Conservation (phyloP, 2,888 invertebrate species). For the Plagodis dolabraria region DNA sequence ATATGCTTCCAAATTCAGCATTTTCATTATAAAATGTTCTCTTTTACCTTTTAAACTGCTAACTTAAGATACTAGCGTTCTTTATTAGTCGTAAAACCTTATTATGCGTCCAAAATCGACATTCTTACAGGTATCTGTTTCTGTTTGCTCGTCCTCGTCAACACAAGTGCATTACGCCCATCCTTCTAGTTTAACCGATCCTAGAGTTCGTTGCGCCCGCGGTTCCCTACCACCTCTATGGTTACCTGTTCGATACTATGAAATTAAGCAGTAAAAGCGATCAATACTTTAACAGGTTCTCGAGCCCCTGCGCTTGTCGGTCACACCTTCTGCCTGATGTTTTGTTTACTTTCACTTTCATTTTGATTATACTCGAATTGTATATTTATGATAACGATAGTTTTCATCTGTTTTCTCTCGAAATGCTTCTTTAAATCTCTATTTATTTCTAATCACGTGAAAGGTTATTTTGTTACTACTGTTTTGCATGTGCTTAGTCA, state of each 20-base stretch:
- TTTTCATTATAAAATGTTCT: too few relatives aligned
- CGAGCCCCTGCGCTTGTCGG: constrained; percentile 38
- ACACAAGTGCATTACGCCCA: constrained; percentile 73
- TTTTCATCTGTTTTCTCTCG: neutral
- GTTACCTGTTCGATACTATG: constrained; percentile 45
- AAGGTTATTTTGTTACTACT: neutral
- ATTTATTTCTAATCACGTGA: neutral
- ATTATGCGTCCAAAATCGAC: constrained; percentile 53
- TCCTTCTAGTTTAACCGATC: constrained; percentile 46
- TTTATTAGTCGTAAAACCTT: constrained; percentile 37
- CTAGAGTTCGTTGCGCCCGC: constrained; percentile 59
- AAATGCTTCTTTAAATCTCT: neutral
- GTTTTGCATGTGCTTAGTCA: constrained; percentile 1
- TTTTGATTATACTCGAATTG: constrained; percentile 36
- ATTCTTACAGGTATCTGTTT: constrained; percentile 70
- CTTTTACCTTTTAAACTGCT: too few relatives aligned
- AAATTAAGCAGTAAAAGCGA: constrained; percentile 55
- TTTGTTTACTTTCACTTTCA: constrained; percentile 68
- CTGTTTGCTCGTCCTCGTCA: constrained; percentile 69
- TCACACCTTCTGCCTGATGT: constrained; percentile 38
- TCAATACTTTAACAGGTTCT: constrained; percentile 62
- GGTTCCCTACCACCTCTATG: constrained; percentile 49
- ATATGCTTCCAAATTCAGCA: too few relatives aligned
- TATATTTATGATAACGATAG: constrained; percentile 21
- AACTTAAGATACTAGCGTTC: constrained; percentile 1